phyloP scores from a whole-genome alignment of 2,797 vertebrate genomes.

The Pipistrellus pipistrellus region DNA sequence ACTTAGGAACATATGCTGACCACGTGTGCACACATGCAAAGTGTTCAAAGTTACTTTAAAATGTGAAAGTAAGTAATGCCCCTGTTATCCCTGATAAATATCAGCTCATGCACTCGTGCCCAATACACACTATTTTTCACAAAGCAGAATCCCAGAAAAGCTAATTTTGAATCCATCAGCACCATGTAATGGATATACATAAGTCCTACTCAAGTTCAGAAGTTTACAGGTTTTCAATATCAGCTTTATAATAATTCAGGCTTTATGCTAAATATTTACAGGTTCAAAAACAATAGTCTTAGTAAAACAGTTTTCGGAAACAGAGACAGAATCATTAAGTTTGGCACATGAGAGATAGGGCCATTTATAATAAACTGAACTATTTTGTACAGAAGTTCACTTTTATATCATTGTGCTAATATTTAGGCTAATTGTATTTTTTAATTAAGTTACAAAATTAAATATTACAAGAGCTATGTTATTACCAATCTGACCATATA shows the following conservation, averaged over 20 bases:
- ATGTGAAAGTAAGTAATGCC: conserved; percentile 85
- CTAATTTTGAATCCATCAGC: conserved; percentile 77
- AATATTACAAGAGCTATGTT: conserved; percentile 14
- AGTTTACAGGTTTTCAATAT: conserved; percentile 83
- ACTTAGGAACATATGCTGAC: conserved; percentile 89
- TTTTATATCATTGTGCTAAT: conserved; percentile 46
- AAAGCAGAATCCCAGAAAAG: conserved; percentile 82
- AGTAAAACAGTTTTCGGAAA: conserved; percentile 62
- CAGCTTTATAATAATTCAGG: conserved; percentile 75
- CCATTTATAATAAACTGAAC: conserved; percentile 41
- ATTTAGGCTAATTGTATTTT: conserved; percentile 35
- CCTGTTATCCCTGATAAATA: conserved; percentile 85
- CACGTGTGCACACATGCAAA: conserved; percentile 88
- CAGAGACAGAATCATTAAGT: conserved; percentile 7
- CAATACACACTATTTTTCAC: conserved; percentile 81
- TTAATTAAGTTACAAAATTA: conserved; percentile 64
- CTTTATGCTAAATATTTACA: conserved; percentile 45
- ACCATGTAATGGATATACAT: conserved; percentile 82
- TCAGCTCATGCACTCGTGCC: conserved; percentile 82
- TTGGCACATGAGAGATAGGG: background rate
- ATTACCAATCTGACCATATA: background rate
- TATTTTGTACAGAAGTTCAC: conserved; percentile 7
- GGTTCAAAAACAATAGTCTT: conserved; percentile 56
- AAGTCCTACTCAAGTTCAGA: conserved; percentile 83
- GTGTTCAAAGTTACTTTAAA: conserved; percentile 87